phyloP scores from a whole-genome alignment of 2,797 vertebrate species.

The Darevskia nairensis region DNA sequence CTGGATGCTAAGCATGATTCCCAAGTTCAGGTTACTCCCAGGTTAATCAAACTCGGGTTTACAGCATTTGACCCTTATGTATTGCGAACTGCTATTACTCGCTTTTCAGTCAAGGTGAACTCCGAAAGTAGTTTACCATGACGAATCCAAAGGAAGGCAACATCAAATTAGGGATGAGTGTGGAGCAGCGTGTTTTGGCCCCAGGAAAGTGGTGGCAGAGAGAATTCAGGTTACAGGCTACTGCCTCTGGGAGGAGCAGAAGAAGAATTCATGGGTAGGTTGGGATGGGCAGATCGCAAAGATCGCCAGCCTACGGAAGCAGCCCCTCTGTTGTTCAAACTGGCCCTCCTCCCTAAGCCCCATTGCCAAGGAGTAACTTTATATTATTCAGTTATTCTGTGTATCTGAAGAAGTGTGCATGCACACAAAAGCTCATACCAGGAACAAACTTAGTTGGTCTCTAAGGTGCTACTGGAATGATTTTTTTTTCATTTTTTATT shows the following conservation, averaged over 20 bases:
- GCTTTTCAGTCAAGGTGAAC: background rate
- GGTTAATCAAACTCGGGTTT: background rate
- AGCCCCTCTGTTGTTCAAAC: background rate
- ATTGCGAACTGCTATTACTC: background rate
- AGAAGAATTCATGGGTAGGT: background rate
- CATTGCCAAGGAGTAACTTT: background rate
- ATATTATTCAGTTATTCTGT: background rate
- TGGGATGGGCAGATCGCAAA: background rate
- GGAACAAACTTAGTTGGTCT: no score
- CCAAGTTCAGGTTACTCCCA: background rate
- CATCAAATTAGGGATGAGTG: background rate
- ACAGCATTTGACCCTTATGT: background rate
- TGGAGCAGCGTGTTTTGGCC: background rate
- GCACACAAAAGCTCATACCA: no score
- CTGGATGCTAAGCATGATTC: background rate
- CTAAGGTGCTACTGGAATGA: no score
- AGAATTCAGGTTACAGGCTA: background rate
- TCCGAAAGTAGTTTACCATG: background rate
- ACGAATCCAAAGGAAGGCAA: background rate
- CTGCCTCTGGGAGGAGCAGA: background rate
- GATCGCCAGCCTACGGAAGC: background rate
- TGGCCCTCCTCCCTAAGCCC: background rate
- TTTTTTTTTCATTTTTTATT: no score
- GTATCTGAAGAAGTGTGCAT: no score
- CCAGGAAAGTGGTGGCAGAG: background rate